Evolutionary conservation across 2,113 vertebrate species (phyloP).

Genomic region (Dryoscopus gambensis): DNA sequence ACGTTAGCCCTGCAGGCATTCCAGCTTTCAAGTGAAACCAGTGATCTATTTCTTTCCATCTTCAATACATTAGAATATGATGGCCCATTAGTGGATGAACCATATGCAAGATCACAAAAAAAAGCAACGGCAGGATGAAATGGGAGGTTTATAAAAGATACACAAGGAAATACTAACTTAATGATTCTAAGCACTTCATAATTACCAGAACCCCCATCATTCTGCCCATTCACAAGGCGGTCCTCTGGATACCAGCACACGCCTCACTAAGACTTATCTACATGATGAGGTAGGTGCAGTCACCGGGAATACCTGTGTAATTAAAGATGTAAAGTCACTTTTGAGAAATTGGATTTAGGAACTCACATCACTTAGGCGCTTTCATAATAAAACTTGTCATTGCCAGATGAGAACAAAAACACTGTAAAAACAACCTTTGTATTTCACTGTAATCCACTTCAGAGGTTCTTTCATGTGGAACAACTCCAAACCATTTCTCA

Average conservation of each 20-base stretch:
- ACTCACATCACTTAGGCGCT: neutral
- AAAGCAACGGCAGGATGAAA: neutral
- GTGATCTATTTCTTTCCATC: slow-evolving; percentile 60
- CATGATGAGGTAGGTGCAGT: neutral
- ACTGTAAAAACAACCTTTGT: slow-evolving; percentile 45
- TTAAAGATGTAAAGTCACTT: neutral
- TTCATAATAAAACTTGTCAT: neutral
- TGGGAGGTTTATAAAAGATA: neutral
- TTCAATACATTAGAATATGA: slow-evolving; percentile 6
- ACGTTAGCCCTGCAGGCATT: slow-evolving; percentile 16
- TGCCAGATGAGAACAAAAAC: neutral
- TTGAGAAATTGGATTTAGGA: neutral
- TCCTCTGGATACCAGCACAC: neutral
- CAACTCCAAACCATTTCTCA: neutral
- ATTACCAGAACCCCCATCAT: neutral
- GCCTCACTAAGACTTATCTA: neutral
- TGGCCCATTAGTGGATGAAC: neutral
- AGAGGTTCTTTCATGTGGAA: slow-evolving; percentile 38
- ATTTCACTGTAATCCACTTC: slow-evolving; percentile 6
- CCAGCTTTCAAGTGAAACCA: slow-evolving; percentile 20
- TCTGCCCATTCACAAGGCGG: neutral
- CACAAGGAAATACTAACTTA: neutral
- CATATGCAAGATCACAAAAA: neutral
- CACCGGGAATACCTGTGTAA: neutral
- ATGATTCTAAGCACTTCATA: neutral